These are phyloP conservation scores for Micromussa lordhowensis DNA, from an alignment of 92 coral and sea anemone species.

Conservation along the genomic window DNA sequence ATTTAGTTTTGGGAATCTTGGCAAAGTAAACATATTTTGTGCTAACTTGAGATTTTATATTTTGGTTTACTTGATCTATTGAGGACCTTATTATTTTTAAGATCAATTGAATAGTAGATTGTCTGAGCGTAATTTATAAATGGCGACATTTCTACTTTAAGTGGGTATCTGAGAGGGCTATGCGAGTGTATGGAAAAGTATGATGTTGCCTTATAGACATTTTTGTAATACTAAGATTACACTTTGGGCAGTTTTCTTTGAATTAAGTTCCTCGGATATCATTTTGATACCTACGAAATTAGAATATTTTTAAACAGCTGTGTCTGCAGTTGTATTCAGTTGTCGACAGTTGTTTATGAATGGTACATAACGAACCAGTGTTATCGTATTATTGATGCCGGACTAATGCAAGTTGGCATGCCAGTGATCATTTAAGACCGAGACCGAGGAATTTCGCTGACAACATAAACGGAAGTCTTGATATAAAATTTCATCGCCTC, in stretches of 20 bases:
- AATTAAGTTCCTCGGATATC: not conserved
- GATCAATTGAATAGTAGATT: no score
- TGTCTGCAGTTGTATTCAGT: not conserved
- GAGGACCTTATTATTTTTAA: no score
- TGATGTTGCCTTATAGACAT: no score
- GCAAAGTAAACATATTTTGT: no score
- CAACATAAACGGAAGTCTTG: not conserved
- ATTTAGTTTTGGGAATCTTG: no score
- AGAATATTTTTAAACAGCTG: not conserved
- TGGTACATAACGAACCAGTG: not conserved
- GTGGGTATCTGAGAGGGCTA: not conserved
- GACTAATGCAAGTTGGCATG: no score
- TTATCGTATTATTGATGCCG: not conserved
- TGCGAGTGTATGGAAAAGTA: not conserved
- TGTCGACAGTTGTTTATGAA: not conserved
- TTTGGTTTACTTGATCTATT: not conserved
- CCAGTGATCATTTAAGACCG: no score
- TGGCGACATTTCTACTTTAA: not conserved
- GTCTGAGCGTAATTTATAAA: not conserved
- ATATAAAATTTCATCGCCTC: not conserved
- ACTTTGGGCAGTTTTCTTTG: not conserved
- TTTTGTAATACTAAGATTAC: not conserved
- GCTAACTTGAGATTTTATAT: no score
- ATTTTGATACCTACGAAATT: not conserved
- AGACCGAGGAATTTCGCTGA: not conserved